Evolutionary conservation across 2,888 invertebrate genomes (phyloP), one percentile per base, ranked within the genome.

Genomic region (Craniophora ligustri): DNA sequence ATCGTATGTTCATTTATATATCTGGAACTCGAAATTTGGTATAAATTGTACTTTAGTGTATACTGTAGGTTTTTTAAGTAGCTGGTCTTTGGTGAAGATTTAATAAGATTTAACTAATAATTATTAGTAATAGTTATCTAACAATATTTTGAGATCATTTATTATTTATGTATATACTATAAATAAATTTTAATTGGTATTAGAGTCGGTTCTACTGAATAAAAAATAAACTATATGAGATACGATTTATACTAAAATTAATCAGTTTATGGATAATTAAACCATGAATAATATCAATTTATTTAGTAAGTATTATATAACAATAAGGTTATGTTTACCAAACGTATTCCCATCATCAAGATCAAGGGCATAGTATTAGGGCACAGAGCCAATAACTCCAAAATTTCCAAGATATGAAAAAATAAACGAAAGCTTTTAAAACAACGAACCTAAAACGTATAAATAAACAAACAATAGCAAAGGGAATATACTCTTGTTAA

Each of bases 361-460:
- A 73, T 75, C 73, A 73, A 75, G 73, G 73, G 56, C 64, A 49
- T 34, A 60, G 61, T 66, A 69, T 63, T 42, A 73, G 73, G 73
- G 73, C 73, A 73, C 75, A 41, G 63, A 69, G 73, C 73, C 73
- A 73, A 73, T 75, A 66, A 55, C 63, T 69, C 69, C 69, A 67
- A 75, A 73, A 72, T 69, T 60, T 69, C 55, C 56, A 67, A 64
- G 56, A 67, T 67, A 35, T 39, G 41, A 49, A 67, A 42, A 61
- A 64, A 67, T 67, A 64, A 67, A 64, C 47, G 54, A 54, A 66
- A 61, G 30, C 47, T 67, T 63, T 59, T 45, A 44, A 32, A 36
- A 60, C 47, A 45, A 15, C 15, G 2, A 23, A 21, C 26, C 8
- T 31, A 11, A 23, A 61, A 35, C 36, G 19, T 26, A 31, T 36